Conservation (phyloP, 2,888 invertebrate genomes). For the Hemaris fuciformis region DNA sequence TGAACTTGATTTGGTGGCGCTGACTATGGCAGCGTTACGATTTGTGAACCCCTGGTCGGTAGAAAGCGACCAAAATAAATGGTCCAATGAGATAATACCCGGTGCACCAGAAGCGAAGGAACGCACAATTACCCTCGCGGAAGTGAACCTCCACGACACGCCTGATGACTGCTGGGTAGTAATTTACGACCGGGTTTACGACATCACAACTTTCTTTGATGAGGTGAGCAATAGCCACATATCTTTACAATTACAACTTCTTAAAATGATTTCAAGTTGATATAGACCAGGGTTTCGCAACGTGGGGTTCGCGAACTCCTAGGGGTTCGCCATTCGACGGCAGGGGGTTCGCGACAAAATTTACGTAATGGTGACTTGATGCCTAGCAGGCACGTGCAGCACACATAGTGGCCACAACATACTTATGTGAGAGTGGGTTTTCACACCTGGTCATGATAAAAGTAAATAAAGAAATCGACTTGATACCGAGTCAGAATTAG, state of each 20-base stretch:
- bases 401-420: no score
- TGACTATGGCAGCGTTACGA: conserved; percentile 75
- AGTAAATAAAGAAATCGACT: no score
- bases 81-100: conserved; percentile 49
- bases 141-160: conserved; percentile 89
- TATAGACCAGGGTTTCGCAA: no score
- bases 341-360: no score
- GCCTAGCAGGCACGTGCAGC: no score
- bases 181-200: conserved; percentile 93
- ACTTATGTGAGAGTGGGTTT: no score
- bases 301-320: no score
- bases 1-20: conserved; percentile 65
- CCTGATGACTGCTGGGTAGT: conserved; percentile 90
- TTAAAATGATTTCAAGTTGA: not conserved
- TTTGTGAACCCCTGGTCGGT: conserved; percentile 70
- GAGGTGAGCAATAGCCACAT: conserved; percentile 71
- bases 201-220: conserved; percentile 88
- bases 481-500: no score
- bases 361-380: no score
- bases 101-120: conserved; percentile 64
- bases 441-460: no score
- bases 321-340: no score
- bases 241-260: not conserved
- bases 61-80: conserved; percentile 45
- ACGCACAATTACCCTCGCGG: conserved; percentile 84